phyloP scores from a whole-genome alignment of 23 tunicate genomes.

The Trididemnum nubilum region DNA sequence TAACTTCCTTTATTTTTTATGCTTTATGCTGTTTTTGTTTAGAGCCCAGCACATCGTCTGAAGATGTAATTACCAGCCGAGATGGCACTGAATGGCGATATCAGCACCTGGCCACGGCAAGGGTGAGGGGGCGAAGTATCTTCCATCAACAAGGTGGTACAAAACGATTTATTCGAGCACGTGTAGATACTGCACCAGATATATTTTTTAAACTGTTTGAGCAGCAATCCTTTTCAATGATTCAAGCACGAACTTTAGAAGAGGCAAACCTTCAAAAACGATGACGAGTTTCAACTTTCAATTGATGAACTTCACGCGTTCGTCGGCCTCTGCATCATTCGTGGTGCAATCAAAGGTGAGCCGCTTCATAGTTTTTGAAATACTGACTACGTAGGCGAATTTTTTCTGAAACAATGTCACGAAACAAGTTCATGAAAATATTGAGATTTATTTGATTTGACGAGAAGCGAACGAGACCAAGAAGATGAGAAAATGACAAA shows the following conservation, averaged over 20 bases:
- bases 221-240: conserved; percentile 20
- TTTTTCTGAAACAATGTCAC: conserved; percentile 17
- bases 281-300: conserved; percentile 28
- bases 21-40: too few relatives aligned
- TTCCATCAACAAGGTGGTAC: conserved; percentile 13
- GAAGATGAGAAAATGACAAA: conserved; percentile 25
- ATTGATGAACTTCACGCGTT: conserved; percentile 6
- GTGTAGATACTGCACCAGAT: conserved; percentile 16
- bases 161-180: conserved; percentile 21
- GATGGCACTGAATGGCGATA: conserved; percentile 24
- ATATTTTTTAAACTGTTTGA: conserved; percentile 20
- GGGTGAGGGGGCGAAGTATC: conserved; percentile 7
- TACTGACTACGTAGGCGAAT: background rate
- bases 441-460: conserved; percentile 21
- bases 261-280: background rate
- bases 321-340: conserved; percentile 25
- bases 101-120: conserved; percentile 13
- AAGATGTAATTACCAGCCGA: conserved; percentile 15
- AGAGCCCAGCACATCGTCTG: conserved; percentile 25
- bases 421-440: conserved; percentile 15
- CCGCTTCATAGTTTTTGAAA: conserved; percentile 17
- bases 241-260: conserved; percentile 9
- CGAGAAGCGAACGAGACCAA: conserved; percentile 20
- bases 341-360: conserved; percentile 31
- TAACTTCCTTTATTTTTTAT: too few relatives aligned